Evolutionary conservation across 2,797 vertebrate species (phyloP), one percentile per base, ranked within the genome.

Genomic region (Galagoides demidoff): DNA sequence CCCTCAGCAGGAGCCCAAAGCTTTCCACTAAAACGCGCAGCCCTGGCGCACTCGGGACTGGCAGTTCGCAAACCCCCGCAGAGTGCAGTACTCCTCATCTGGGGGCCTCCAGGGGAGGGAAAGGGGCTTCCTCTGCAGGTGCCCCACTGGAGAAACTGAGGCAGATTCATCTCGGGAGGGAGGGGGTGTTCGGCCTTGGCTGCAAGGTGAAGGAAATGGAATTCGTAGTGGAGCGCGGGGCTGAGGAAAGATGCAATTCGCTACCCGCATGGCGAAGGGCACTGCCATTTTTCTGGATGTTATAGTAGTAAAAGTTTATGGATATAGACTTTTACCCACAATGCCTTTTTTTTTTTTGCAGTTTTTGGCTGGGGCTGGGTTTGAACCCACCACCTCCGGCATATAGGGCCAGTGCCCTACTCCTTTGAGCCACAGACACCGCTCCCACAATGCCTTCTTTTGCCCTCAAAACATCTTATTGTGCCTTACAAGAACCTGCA

Each of bases 111-210:
- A 4, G 64, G 79, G 27, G 13, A 22, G 25, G 7, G 81, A 19
- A 39, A 37, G 34, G 45, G 39, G 52, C 55, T 55, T 70, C 55
- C 34, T 90, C 84, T 43, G 9, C 55, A 45, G 76, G 45, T 37
- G 64, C 73, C 29, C 68, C 71, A 52, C 23, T 85, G 78, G 95
- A 82, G 74, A 97, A 93, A 96, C 92, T 89, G 92, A 96, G 92
- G 82, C 93, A 90, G 82, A 59, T 10, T 68, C 85, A 3, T 45
- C 55, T 63, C 39, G 39, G n/a, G 39, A 37, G 22, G 81, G 22
- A 85, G 29, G 27, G 45, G 86, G 20, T 66, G 63, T 52, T 68
- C 20, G 31, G 43, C 76, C 71, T 7, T 5, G 43, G 22, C 70
- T 61, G 64, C 68, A 27, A 37, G 39, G 59, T 59, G 59, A 31